Evolutionary conservation across 2,797 vertebrate genomes (phyloP), one percentile per base, ranked within the genome.

Genomic region (Melopsittacus undulatus): DNA sequence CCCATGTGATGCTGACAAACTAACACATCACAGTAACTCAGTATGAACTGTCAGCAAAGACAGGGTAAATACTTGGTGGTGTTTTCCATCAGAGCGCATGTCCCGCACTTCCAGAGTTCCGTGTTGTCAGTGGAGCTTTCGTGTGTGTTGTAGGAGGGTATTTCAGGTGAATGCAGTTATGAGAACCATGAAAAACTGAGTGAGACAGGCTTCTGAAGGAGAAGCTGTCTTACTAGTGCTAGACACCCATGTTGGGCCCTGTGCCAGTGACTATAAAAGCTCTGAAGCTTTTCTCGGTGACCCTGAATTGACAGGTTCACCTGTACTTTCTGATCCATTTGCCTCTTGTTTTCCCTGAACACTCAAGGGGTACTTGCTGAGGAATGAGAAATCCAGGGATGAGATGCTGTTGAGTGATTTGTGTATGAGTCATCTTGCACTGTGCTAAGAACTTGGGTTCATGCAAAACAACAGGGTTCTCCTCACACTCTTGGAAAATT

Each of bases 101-200:
- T 40, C 52, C 77, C 56, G 54, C 26, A 2, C 52, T 90, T 85
- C 57, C 67, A 57, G 56, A 89, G 87, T 72, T 80, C 89, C 68
- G 66, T 62, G 49, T n/a, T 91, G 75, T 73, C 74, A 43, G 38
- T 42, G 38, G 61, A 95, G 73, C 54, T 94, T 92, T 78, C 0
- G 3, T 92, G 94, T 62, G 0, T 92, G 22, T 73, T 85, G 83
- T 34, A 78, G 43, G 62, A 92, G 89, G 57, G 34, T 92, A 85
- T 91, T 94, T 92, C 92, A 92, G 91, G 94, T 94, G 94, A 96
- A 32, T 81, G 82, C 57, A 91, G 68, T 66, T 87, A 77, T 6
- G 40, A 93, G 68, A 92, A 87, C 69, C 90, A 92, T 81, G 59
- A 96, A 93, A 80, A 95, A 27, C 82, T 86, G 57, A 72, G 75